Evolutionary conservation across 1,140 invertebrate species (phyloP).

Genomic region (Dermatophagoides farinae): DNA sequence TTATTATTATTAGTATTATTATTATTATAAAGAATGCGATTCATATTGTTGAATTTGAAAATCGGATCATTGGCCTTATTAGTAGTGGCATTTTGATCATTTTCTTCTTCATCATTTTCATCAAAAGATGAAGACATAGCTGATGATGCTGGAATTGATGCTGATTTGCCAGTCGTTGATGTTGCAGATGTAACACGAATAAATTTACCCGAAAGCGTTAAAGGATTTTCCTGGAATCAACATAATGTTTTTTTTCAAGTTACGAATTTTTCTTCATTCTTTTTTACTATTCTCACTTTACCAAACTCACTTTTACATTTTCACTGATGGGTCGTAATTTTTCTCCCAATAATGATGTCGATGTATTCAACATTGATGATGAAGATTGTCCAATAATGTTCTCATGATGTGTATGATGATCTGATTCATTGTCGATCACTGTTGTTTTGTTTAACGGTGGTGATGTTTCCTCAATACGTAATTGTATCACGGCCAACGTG

Average conservation of each 20-base stretch:
- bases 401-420: background rate
- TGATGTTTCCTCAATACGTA: conserved; percentile 38
- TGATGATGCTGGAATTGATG: background rate
- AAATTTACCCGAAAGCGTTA: background rate
- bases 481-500: conserved; percentile 41
- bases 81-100: background rate
- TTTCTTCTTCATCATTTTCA: background rate
- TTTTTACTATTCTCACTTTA: background rate
- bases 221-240: too few relatives aligned
- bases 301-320: conserved; percentile 19
- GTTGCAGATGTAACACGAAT: background rate
- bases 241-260: background rate
- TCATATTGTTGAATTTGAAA: too few relatives aligned
- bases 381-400: too few relatives aligned
- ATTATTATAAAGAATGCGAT: background rate
- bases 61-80: too few relatives aligned
- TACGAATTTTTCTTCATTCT: background rate
- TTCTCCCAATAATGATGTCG: conserved; percentile 18
- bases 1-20: background rate
- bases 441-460: conserved; percentile 5
- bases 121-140: conserved; percentile 6
- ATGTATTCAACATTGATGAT: too few relatives aligned
- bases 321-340: conserved; percentile 17
- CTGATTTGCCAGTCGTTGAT: background rate
- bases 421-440: background rate